Conservation (phyloP, 2,888 invertebrate species). For the Eristalis arbustorum region DNA sequence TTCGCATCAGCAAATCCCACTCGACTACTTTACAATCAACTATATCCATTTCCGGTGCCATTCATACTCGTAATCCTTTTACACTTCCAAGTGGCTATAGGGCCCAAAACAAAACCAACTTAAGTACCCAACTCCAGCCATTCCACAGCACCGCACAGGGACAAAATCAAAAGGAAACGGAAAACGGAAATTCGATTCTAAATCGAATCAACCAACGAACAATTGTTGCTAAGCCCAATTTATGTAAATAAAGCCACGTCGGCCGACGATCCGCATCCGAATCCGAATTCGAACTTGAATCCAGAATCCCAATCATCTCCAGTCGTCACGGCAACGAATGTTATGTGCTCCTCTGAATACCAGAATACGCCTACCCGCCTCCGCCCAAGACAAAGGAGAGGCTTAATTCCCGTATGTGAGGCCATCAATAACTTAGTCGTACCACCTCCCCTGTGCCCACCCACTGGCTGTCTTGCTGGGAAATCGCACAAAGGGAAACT, state of each 20-base stretch:
- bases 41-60: constrained; percentile 30
- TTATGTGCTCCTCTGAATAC: background rate
- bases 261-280: constrained; percentile 45
- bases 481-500: constrained; percentile 54
- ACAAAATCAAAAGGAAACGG: background rate
- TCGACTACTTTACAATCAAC: constrained; percentile 50
- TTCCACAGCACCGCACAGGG: background rate
- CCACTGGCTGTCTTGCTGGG: background rate
- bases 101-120: constrained; percentile 32
- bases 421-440: constrained; percentile 62
- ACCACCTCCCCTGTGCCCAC: constrained; percentile 48
- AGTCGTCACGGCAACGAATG: constrained; percentile 23
- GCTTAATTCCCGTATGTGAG: constrained; percentile 66
- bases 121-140: background rate
- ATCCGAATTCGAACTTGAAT: constrained; percentile 25
- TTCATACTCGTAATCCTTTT: constrained; percentile 57
- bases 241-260: constrained; percentile 54
- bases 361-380: background rate
- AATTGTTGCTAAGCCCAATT: constrained; percentile 60
- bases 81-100: constrained; percentile 12
- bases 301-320: constrained; percentile 41
- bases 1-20: constrained; percentile 43
- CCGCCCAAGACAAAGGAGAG: constrained; percentile 39
- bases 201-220: constrained; percentile 52
- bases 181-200: constrained; percentile 41